Conservation (phyloP, 2,113 vertebrate species). For the Apus apus region DNA sequence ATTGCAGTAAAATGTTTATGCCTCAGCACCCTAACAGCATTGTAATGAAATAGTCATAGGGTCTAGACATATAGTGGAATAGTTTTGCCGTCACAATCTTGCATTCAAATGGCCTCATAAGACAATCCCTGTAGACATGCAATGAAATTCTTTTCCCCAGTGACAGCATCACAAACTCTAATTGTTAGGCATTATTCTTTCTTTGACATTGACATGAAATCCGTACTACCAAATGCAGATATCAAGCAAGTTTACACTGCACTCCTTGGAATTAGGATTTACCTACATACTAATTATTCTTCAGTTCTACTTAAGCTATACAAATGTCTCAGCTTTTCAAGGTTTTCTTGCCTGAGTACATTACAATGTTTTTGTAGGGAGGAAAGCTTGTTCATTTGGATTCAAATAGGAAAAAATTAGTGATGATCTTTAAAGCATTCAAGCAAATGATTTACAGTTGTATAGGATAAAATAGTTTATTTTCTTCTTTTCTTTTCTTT, state of each 20-base stretch:
- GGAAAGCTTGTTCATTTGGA: background rate
- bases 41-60: slow-evolving; percentile 47
- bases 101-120: slow-evolving; percentile 69
- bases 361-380: background rate
- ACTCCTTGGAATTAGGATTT: slow-evolving; percentile 15
- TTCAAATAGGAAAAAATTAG: background rate
- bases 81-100: slow-evolving; percentile 54
- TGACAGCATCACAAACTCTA: slow-evolving; percentile 56
- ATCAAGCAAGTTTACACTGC: background rate
- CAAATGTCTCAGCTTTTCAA: background rate
- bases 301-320: background rate
- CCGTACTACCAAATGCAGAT: slow-evolving; percentile 1
- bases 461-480: background rate
- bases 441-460: background rate
- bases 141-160: slow-evolving; percentile 51
- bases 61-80: slow-evolving; percentile 47
- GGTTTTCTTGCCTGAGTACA: background rate
- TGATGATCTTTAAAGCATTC: background rate
- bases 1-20: slow-evolving; percentile 46
- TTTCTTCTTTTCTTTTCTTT: no score
- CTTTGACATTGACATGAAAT: slow-evolving; percentile 50
- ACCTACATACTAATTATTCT: background rate
- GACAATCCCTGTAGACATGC: slow-evolving; percentile 53
- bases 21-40: slow-evolving; percentile 28
- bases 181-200: slow-evolving; percentile 54